phyloP scores from a whole-genome alignment of 2,888 invertebrate species.

The Abrostola tripartita region DNA sequence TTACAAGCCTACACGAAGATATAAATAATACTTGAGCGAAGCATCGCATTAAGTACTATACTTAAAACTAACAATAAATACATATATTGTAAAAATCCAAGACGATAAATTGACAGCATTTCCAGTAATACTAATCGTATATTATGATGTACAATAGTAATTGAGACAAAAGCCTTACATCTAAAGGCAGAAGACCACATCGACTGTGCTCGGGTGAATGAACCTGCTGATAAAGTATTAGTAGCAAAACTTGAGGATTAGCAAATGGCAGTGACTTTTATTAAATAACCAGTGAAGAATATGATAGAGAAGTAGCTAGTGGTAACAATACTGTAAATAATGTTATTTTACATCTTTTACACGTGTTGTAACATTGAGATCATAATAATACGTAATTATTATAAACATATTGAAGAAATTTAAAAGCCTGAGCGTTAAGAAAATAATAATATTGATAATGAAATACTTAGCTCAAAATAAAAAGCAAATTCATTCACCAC shows the following conservation, averaged over 20 bases:
- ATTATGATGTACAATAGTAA: slow-evolving; percentile 76
- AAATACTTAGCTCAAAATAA: slow-evolving; percentile 2
- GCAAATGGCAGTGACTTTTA: not conserved
- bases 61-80: slow-evolving; percentile 72
- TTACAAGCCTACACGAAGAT: slow-evolving; percentile 58
- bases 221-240: slow-evolving; percentile 40
- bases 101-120: slow-evolving; percentile 86
- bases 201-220: slow-evolving; percentile 56
- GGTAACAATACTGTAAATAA: too few species aligned
- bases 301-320: not conserved
- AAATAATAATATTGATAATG: not conserved
- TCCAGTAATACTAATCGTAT: slow-evolving; percentile 79
- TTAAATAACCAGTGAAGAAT: not conserved
- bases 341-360: too few species aligned
- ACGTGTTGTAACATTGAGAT: too few species aligned
- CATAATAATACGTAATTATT: too few species aligned
- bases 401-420: not conserved
- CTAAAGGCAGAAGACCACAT: slow-evolving; percentile 74
- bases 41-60: slow-evolving; percentile 72
- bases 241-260: slow-evolving; percentile 6
- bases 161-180: slow-evolving; percentile 80
- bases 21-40: slow-evolving; percentile 70
- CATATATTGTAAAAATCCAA: slow-evolving; percentile 74
- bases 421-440: not conserved
- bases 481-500: slow-evolving; percentile 51